phyloP scores from a whole-genome alignment of 1,140 invertebrate genomes.

The Pogonomyrmex californicus region DNA sequence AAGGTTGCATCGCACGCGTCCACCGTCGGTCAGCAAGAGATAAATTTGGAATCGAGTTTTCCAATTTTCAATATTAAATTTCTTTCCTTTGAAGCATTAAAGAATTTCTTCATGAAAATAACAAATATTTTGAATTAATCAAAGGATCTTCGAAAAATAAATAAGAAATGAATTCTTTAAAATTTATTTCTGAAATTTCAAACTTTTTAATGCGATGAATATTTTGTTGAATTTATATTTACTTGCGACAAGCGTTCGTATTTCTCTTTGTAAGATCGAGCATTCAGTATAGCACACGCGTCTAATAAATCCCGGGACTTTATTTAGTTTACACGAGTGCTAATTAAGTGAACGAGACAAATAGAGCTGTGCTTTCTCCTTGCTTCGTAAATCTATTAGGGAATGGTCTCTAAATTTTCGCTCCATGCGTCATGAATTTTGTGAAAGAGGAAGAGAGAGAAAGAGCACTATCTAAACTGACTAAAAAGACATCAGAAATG shows the following conservation, averaged over 20 bases:
- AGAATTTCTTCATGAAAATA: neutral
- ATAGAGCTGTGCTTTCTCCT: constrained; percentile 53
- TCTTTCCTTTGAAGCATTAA: neutral
- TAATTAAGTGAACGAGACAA: constrained; percentile 69
- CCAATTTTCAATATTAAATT: constrained; percentile 8
- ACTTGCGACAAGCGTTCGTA: constrained; percentile 8
- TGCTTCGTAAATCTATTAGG: constrained; percentile 73
- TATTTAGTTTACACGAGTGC: constrained; percentile 61
- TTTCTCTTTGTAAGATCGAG: constrained; percentile 17
- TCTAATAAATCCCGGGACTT: constrained; percentile 61
- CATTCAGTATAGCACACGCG: neutral
- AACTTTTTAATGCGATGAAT: neutral
- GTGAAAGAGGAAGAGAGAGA: constrained; percentile 1
- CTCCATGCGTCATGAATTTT: constrained; percentile 20
- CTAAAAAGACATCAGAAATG: constrained; percentile 55
- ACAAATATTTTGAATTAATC: neutral
- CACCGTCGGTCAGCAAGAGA: neutral
- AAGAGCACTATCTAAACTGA: constrained; percentile 16
- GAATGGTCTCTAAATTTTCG: constrained; percentile 56
- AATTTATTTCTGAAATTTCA: neutral
- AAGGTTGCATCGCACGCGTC: neutral
- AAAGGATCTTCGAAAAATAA: neutral
- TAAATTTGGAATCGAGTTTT: constrained; percentile 24
- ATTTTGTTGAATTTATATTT: constrained; percentile 2
- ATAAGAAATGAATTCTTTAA: neutral